Evolutionary conservation across 2,888 invertebrate species (phyloP), one percentile per base, ranked within the genome.

Genomic region (Caenorhabditis sp.): DNA sequence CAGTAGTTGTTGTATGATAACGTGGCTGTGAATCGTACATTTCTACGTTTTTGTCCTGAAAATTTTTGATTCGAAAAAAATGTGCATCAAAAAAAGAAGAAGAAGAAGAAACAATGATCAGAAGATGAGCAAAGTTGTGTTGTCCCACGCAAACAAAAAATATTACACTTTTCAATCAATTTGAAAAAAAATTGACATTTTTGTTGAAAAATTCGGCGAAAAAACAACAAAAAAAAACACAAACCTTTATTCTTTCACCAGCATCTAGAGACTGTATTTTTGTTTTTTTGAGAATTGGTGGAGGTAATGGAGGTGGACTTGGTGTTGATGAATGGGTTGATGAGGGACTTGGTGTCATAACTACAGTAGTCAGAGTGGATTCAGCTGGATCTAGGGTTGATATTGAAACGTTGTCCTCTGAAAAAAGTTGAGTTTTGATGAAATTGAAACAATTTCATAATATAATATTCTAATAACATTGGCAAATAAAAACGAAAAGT

Each of bases 1-100:
- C 79, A 8, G 78, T 79, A 21, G 80, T 77, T n/a, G 82, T 82
- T 6, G 82, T 81, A 24, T 70, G 66, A 60, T 81, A 79, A 31
- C 76, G 31, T 31, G 31, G 31, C 10, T 31, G 73, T 58, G 72
- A 72, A 65, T 76, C 75, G 69, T 75, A 71, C 69, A 72, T 72
- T 66, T 66, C 68, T 36, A 63, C 61, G 12, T 49, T 58, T 31
- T 50, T 62, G 26, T 72, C 58, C 70, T 70, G 62, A 59, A 70
- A 64, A 53, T 17, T 53, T 27, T 58, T 36, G 58, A 36, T 61
- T 61, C 55, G 27, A 21, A 36, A 27, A 31, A 55, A 24, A 12
- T 31, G 23, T 58, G 36, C 53, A 24, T 31, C 17, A 58, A 24
- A 58, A 62, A 17, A 37, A 43, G 17, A 53, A 51, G 50, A 63